phyloP scores from a whole-genome alignment of 2,797 vertebrate genomes.

The Gila robusta region DNA sequence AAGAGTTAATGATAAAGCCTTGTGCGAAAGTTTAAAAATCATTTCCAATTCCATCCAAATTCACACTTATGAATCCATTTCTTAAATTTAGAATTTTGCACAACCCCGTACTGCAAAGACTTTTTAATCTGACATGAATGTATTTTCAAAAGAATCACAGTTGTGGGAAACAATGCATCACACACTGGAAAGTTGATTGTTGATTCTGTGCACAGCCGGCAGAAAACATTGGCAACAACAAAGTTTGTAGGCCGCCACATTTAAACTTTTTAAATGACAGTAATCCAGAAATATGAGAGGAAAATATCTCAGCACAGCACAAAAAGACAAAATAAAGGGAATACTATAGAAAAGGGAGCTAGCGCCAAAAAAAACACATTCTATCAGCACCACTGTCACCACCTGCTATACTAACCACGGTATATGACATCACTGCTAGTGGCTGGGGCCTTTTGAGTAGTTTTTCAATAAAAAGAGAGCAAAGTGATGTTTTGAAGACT shows the following conservation, averaged over 20 bases:
- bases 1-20: not conserved
- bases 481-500: not conserved
- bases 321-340: not conserved
- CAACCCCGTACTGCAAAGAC: not conserved
- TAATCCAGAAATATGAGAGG: conserved; percentile 25
- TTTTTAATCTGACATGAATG: not conserved
- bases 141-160: not conserved
- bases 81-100: not conserved
- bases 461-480: not conserved
- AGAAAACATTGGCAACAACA: conserved; percentile 4
- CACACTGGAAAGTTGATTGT: not conserved
- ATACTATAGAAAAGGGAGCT: not conserved
- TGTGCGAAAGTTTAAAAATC: not conserved
- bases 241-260: conserved; percentile 1
- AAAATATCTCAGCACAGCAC: conserved; percentile 17
- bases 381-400: not conserved
- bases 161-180: not conserved
- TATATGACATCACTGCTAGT: not conserved
- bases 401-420: not conserved
- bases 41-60: not conserved
- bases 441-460: not conserved
- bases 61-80: not conserved
- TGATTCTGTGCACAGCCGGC: conserved; percentile 16
- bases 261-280: conserved; percentile 26
- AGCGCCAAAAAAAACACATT: not conserved